Base-by-base conservation (phyloP, 2,797 vertebrate species). In the Danio kyathit region DNA sequence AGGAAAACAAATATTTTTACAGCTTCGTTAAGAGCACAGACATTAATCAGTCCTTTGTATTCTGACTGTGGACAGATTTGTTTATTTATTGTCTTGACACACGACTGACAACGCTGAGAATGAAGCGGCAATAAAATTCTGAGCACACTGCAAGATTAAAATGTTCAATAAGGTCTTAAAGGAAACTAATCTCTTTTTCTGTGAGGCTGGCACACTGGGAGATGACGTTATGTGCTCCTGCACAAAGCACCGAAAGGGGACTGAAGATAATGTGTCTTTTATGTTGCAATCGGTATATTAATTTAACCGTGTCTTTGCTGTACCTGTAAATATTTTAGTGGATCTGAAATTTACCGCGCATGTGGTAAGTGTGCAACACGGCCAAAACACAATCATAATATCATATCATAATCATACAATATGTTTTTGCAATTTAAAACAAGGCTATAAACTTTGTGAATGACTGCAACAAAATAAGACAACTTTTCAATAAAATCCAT, bases 91-190 rank as follows among this genome's bases (percentile, higher is more conserved):
- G 52, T 59, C 57, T 46, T 64, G 82, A 85, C 75, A 87, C 87
- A 83, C 38, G 82, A 85, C 88, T 91, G 88, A 87, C 87, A 89
- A 85, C 84, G 89, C 79, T 86, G 83, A 82, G 85, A 90, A 87
- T 90, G 89, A 76, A 72, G 67, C 57, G 43, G 61, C 38, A 51
- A 83, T 79, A 82, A 1, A 78, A 78, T 78, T 74, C 61, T 13
- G 49, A 74, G 67, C 79, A 80, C 71, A 81, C n/a, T 44, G 40
- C 52, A 66, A 74, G 80, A 74, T 77, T 86, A 72, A 81, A 81
- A 79, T 80, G 57, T 80, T 83, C 76, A 83, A 73, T 80, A 79
- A 83, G 61, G 79, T 82, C 75, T 82, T 83, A 81, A 76, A 79
- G 46, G 66, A 76, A 84, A 75, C 80, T 79, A 80, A 86, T 84